phyloP scores from a whole-genome alignment of 2,888 invertebrate species.

The Lysandra coridon region DNA sequence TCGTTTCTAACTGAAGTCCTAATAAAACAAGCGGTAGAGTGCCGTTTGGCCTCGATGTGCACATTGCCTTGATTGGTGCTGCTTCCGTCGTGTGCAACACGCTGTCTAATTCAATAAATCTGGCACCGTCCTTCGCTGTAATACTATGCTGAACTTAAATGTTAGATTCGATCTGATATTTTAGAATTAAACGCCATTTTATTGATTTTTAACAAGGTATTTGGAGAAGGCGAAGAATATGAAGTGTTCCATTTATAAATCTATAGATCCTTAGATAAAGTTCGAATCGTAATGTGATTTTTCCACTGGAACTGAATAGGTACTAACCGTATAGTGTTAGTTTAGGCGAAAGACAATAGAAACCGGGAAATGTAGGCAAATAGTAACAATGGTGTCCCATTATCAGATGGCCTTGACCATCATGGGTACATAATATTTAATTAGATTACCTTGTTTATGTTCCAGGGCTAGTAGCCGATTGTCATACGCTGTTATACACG shows the following conservation, averaged over 20 bases:
- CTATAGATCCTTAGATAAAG: too few species aligned
- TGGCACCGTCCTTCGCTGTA: constrained; percentile 3
- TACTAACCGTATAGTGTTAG: background rate
- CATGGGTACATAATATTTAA: background rate
- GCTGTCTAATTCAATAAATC: constrained; percentile 37
- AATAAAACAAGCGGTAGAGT: constrained; percentile 7
- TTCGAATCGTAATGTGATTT: too few species aligned
- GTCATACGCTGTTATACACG: constrained; percentile 83
- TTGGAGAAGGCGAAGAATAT: background rate
- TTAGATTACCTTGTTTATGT: constrained; percentile 44
- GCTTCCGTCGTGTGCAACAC: constrained; percentile 47
- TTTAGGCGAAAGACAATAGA: background rate
- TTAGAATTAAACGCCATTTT: background rate
- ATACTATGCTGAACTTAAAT: background rate
- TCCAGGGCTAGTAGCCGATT: constrained; percentile 84
- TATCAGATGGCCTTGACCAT: background rate
- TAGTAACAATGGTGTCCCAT: background rate
- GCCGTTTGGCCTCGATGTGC: constrained; percentile 43
- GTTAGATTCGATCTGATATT: background rate
- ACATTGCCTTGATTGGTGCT: constrained; percentile 46
- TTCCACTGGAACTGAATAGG: too few species aligned
- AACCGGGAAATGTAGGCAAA: background rate
- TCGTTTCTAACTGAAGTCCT: background rate
- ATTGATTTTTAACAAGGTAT: background rate
- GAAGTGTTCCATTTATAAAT: too few species aligned